phyloP scores from a whole-genome alignment of 2,113 vertebrate genomes.

The Archocentrus centrarchus region DNA sequence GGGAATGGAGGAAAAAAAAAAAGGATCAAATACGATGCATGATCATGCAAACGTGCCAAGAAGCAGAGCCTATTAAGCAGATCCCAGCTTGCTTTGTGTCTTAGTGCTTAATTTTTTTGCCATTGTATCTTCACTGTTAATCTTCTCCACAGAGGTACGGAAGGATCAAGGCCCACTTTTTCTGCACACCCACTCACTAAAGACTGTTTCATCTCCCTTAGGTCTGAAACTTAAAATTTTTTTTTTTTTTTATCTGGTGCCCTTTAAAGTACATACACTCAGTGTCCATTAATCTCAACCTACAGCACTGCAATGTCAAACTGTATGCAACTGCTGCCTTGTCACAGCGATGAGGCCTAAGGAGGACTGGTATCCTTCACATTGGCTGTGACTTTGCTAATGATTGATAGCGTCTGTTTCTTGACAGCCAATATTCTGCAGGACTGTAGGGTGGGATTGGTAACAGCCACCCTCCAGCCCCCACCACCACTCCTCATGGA shows the following conservation, averaged over 20 bases:
- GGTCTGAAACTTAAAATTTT: constrained; percentile 38
- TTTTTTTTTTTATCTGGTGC: constrained; percentile 36
- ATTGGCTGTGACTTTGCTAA: constrained; percentile 71
- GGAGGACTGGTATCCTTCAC: constrained; percentile 71
- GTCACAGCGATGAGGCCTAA: constrained; percentile 50
- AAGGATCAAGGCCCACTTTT: constrained; percentile 27
- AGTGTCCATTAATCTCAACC: constrained; percentile 73
- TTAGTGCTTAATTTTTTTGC: constrained; percentile 32
- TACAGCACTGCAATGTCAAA: constrained; percentile 36
- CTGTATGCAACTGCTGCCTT: constrained; percentile 54
- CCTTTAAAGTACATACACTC: constrained; percentile 63
- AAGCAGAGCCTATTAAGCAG: constrained; percentile 46
- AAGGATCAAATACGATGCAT: constrained; percentile 24
- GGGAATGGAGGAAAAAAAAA: constrained; percentile 8
- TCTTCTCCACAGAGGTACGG: background rate
- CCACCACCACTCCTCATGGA: background rate
- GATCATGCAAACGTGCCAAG: constrained; percentile 51
- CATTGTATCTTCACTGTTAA: constrained; percentile 21
- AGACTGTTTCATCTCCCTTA: constrained; percentile 33
- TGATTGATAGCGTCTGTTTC: constrained; percentile 76
- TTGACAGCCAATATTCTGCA: constrained; percentile 71
- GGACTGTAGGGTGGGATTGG: constrained; percentile 30
- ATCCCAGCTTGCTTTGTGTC: constrained; percentile 19
- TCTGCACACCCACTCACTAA: background rate
- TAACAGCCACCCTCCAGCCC: background rate